Percentiles rank a stretch among this genome's conserved stretches.
Evolutionary conservation across 2,113 vertebrate genomes (phyloP).

Genomic region (Myodes glareolus): DNA sequence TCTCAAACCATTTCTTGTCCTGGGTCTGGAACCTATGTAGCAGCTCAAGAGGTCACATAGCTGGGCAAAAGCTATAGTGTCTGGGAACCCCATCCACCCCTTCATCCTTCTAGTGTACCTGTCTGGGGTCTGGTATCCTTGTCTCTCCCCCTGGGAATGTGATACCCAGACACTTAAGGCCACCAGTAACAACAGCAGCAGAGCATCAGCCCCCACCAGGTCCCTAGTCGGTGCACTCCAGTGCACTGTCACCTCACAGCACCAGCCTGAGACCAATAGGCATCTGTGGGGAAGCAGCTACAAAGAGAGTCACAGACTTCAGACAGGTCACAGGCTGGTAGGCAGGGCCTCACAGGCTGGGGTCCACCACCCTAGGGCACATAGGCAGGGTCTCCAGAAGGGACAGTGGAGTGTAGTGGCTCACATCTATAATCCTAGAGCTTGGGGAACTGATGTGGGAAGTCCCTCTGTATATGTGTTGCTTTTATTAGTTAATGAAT

Average conservation of each 20-base stretch:
- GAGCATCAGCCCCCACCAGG: neutral
- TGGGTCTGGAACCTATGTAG: neutral
- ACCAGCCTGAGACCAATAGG: constrained; percentile 37
- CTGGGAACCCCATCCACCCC: neutral
- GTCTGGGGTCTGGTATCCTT: neutral
- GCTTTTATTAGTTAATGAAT: no score
- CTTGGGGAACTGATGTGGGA: no score
- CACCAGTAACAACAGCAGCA: constrained; percentile 18
- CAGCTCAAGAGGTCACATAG: neutral
- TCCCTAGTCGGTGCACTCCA: constrained; percentile 44
- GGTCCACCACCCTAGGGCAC: no score
- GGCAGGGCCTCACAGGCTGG: neutral
- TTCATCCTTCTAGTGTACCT: neutral
- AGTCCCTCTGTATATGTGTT: no score
- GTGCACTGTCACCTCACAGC: constrained; percentile 31
- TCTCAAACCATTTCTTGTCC: neutral
- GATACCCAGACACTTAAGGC: neutral
- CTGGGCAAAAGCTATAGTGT: neutral
- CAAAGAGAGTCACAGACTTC: neutral
- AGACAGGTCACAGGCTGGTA: neutral
- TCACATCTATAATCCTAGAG: neutral
- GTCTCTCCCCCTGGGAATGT: neutral
- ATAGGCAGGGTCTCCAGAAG: neutral
- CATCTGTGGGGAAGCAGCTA: constrained; percentile 52
- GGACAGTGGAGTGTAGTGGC: neutral